These are phyloP conservation scores for Drosophila formosana DNA, from an alignment of 2,888 invertebrate species.

Conservation along the genomic window DNA sequence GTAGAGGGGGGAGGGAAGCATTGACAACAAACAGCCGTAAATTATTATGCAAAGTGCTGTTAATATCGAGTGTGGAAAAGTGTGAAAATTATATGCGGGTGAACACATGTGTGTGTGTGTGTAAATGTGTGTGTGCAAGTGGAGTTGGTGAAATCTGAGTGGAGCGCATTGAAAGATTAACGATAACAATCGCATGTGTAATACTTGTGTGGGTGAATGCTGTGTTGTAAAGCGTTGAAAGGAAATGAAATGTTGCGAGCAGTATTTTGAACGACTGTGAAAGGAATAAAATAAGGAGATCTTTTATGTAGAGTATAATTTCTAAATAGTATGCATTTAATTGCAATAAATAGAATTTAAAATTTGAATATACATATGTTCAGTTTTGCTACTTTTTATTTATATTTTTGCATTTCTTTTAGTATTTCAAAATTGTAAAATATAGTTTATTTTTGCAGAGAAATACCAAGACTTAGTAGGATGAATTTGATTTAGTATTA, in stretches of 20 bases:
- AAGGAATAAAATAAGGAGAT: no score
- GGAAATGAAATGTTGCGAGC: constrained; percentile 2
- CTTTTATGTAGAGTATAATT: no score
- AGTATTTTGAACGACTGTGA: background rate
- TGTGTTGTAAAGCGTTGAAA: constrained; percentile 13
- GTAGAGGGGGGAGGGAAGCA: constrained; percentile 4
- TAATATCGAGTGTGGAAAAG: constrained; percentile 47
- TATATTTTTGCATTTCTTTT: no score
- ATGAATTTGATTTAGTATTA: no score
- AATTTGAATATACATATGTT: no score
- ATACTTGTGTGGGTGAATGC: constrained; percentile 16
- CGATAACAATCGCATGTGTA: constrained; percentile 31
- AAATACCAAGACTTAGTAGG: no score
- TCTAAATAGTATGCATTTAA: no score
- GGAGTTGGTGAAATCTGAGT: constrained; percentile 40
- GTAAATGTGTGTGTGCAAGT: constrained; percentile 13
- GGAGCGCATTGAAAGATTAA: constrained; percentile 34
- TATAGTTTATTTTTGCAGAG: background rate
- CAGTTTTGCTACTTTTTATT: no score
- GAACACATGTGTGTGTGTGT: constrained; percentile 11
- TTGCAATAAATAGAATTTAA: no score
- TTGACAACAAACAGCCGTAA: constrained; percentile 54
- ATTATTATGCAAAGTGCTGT: constrained; percentile 68
- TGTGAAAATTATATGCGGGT: constrained; percentile 48
- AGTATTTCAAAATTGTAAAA: background rate